Percentiles rank a stretch among this genome's conserved stretches.
These are phyloP conservation scores for Selenia dentaria DNA, from an alignment of 2,888 invertebrate genomes.

Conservation along the genomic window DNA sequence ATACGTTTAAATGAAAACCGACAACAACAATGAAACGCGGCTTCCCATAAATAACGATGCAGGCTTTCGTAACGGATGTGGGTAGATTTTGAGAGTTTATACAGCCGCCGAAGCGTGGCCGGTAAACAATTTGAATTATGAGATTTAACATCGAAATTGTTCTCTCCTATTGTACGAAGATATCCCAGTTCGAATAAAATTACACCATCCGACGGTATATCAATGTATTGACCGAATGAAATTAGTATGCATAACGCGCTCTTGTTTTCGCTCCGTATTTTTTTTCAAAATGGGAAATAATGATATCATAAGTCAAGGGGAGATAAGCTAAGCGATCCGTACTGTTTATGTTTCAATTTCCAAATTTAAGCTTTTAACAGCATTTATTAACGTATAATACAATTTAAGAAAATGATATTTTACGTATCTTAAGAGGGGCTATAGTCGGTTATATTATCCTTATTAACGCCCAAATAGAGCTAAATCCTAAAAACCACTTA, in stretches of 20 bases:
- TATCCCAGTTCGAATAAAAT: conserved; percentile 51
- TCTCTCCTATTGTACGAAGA: conserved; percentile 70
- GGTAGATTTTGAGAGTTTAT: conserved; percentile 79
- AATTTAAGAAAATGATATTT: conserved; percentile 6
- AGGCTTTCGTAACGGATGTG: conserved; percentile 79
- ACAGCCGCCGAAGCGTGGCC: conserved; percentile 65
- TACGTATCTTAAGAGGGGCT: conserved; percentile 8
- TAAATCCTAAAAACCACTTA: conserved; percentile 57
- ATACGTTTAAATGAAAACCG: conserved; percentile 75
- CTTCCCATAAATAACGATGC: conserved; percentile 79
- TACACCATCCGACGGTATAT: conserved; percentile 52
- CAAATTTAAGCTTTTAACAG: conserved; percentile 45
- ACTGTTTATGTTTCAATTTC: conserved; percentile 70
- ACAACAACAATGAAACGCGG: conserved; percentile 80
- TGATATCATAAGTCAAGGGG: conserved; percentile 78
- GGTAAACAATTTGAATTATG: conserved; percentile 80
- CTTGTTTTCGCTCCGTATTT: conserved; percentile 72
- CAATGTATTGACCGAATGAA: conserved; percentile 73
- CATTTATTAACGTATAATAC: conserved; percentile 8
- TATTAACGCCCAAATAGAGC: conserved; percentile 39
- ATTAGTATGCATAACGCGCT: conserved; percentile 76
- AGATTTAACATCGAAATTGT: conserved; percentile 73
- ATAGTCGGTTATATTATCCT: conserved; percentile 35
- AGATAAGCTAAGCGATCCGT: conserved; percentile 73
- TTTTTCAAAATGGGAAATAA: conserved; percentile 79